Percentiles rank a stretch among this genome's conserved stretches.
Conservation (phyloP, 2,113 vertebrate species). For the Megaptera novaeangliae region DNA sequence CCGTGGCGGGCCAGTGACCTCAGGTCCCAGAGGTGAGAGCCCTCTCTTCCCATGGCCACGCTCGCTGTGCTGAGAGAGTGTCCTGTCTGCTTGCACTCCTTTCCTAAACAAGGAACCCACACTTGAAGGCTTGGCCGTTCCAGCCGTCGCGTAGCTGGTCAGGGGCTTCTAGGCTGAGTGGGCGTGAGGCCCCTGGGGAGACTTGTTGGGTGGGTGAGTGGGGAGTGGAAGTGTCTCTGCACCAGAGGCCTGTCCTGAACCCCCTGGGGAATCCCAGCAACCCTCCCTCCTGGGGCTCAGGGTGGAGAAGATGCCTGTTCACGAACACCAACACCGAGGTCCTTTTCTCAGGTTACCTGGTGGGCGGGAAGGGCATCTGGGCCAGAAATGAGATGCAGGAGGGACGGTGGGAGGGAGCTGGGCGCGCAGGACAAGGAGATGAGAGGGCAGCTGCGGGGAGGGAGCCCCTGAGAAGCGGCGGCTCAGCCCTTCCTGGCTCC, state of each 20-base stretch:
- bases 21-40: not conserved
- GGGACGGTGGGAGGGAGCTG: no score
- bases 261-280: no score
- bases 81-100: no score
- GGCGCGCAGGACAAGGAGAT: not conserved
- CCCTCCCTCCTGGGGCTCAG: no score
- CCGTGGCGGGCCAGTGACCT: not conserved
- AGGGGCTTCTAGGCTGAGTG: not conserved
- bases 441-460: not conserved
- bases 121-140: not conserved
- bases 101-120: no score
- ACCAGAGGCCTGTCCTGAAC: not conserved
- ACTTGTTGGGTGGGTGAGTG: no score
- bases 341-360: not conserved
- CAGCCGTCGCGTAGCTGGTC: no score
- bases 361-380: not conserved
- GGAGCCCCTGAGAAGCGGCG: no score
- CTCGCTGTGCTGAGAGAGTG: accelerated
- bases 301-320: no score
- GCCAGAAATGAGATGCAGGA: not conserved
- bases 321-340: no score
- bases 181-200: not conserved
- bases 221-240: not conserved
- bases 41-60: not conserved
- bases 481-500: not conserved